Percentiles rank a stretch among this genome's conserved stretches.
phyloP scores from a whole-genome alignment of 2,113 vertebrate genomes.

The Plecturocebus donacophilus region DNA sequence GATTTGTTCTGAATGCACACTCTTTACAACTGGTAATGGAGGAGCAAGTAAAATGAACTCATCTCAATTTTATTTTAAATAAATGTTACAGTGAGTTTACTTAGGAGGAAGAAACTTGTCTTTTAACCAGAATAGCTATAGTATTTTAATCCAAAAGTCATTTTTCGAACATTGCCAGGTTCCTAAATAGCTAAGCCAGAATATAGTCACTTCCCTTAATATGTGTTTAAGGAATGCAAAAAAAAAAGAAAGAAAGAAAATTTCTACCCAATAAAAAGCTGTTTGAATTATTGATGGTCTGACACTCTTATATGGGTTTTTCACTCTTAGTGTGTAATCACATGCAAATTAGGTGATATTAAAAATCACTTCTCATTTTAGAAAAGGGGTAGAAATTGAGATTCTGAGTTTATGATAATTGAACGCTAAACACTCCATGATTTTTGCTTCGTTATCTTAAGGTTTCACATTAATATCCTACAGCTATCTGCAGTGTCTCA shows the following conservation, averaged over 20 bases:
- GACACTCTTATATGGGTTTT: background rate
- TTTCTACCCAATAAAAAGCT: background rate
- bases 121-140: background rate
- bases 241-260: constrained; percentile 6
- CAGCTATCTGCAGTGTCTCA: background rate
- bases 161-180: background rate
- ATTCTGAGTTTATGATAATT: background rate
- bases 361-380: constrained; percentile 14
- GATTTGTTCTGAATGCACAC: background rate
- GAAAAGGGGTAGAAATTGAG: background rate
- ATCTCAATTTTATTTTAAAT: constrained; percentile 20
- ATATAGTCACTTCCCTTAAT: background rate
- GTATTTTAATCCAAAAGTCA: constrained; percentile 15
- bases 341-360: background rate
- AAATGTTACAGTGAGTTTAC: background rate
- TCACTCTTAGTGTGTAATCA: background rate
- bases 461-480: background rate
- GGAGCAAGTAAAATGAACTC: background rate
- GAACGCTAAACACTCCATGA: background rate
- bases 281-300: constrained; percentile 29
- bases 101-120: background rate
- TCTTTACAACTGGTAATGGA: background rate
- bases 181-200: background rate
- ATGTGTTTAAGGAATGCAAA: background rate
- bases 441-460: constrained; percentile 1